Evolutionary conservation across 2,797 vertebrate species (phyloP), one percentile per base, ranked within the genome.

Genomic region (Amniataba percoides): DNA sequence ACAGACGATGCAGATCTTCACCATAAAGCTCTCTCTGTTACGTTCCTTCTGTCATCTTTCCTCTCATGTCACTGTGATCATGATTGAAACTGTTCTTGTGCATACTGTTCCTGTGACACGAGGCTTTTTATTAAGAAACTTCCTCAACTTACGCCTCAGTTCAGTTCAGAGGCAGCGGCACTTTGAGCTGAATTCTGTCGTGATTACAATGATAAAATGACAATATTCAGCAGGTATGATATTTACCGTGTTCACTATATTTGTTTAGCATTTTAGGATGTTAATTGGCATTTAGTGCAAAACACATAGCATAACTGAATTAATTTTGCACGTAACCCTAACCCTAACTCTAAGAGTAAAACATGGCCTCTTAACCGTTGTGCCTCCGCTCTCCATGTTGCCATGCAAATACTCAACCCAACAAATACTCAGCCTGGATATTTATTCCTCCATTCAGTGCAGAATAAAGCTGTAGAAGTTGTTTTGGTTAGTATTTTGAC

Each of bases 371-470:
- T 49, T 46, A 39, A 51, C 73, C 56, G 18, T 68, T 58, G 23
- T 15, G 51, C 27, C 68, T 60, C 48, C 36, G 39, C 27, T 42
- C 43, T 39, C 10, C 4, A n/a, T 16, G 27, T 27, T 53, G 62
- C 34, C 8, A 27, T 19, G 39, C 23, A 25, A 51, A 25, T 19
- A 57, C 51, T 23, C 0, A 69, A 56, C 34, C 66, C n/a, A n/a
- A n/a, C n/a, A n/a, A n/a, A n/a, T n/a, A n/a, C n/a, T n/a, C n/a
- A n/a, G 52, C 74, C 58, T 39, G 39, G 49, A 42, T 84, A 53
- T 81, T 70, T 67, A 71, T 73, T 76, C 75, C 43, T 40, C 21
- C 21, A 45, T 58, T 69, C 45, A 36, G 42, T n/a, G 48, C 46
- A 53, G 46, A 34, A 55, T 34, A 15, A 55, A 27, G 23, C 42